A percentile compares a stretch with the other conserved stretches of the same genome.
Evolutionary conservation across 2,797 vertebrate genomes (phyloP).

Genomic region (Melanogrammus aeglefinus): DNA sequence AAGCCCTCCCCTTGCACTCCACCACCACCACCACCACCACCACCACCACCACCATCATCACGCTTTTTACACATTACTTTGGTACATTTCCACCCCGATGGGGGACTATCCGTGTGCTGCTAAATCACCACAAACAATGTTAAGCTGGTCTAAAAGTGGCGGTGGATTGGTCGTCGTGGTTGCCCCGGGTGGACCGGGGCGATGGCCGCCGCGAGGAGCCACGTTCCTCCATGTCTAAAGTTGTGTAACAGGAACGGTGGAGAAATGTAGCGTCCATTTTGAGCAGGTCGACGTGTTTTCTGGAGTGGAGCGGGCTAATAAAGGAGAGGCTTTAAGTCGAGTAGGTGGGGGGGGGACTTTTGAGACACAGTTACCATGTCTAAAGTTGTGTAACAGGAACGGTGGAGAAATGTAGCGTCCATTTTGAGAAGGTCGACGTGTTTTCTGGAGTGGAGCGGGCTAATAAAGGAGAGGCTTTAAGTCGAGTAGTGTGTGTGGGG

Average conservation of each 20-base stretch:
- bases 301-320: slow-evolving; percentile 68
- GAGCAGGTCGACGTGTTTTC: slow-evolving; percentile 92
- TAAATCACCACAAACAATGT: slow-evolving; percentile 10
- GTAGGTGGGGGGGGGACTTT: slow-evolving; percentile 47
- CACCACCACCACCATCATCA: neutral
- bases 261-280: slow-evolving; percentile 90
- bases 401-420: slow-evolving; percentile 81
- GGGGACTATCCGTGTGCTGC: neutral
- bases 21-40: slow-evolving; percentile 1
- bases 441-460: slow-evolving; percentile 79
- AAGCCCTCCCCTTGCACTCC: slow-evolving; percentile 48
- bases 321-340: slow-evolving; percentile 42
- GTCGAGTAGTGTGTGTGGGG: slow-evolving; percentile 36
- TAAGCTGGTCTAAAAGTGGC: slow-evolving; percentile 12
- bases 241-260: slow-evolving; percentile 68
- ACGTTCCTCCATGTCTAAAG: slow-evolving; percentile 48
- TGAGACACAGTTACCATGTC: slow-evolving; percentile 13
- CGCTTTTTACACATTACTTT: slow-evolving; percentile 5
- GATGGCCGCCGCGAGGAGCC: neutral
- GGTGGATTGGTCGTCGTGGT: neutral
- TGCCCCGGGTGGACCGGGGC: neutral
- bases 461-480: slow-evolving; percentile 53
- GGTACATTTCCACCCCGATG: neutral
- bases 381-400: slow-evolving; percentile 67
- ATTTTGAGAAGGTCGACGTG: slow-evolving; percentile 95